These are phyloP conservation scores for Icerya purchasi DNA, from an alignment of 2,888 invertebrate genomes.

Conservation along the genomic window DNA sequence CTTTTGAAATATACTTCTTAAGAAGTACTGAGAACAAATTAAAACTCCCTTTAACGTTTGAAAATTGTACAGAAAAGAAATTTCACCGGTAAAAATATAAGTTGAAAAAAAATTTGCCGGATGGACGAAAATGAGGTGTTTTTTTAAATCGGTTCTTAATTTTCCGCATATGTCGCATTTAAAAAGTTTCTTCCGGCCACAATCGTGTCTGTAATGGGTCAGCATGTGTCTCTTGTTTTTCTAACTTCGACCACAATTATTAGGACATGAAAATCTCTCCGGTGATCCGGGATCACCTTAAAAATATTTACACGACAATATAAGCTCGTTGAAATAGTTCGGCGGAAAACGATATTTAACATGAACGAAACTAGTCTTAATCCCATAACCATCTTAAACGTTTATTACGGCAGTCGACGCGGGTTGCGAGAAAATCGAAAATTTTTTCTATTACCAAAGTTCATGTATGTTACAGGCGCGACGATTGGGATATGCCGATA, in stretches of 20 bases:
- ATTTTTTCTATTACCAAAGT: neutral
- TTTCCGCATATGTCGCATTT: constrained; percentile 23
- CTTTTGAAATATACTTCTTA: too few species aligned
- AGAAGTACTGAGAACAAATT: too few species aligned
- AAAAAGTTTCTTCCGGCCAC: constrained; percentile 25
- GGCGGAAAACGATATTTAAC: neutral
- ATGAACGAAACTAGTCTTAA: neutral
- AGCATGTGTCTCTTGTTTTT: constrained; percentile 14
- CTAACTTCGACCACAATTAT: constrained; percentile 12
- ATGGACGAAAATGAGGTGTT: too few species aligned
- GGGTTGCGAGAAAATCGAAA: too few species aligned
- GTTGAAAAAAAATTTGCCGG: too few species aligned
- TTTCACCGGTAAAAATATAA: neutral
- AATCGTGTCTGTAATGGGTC: constrained; percentile 25
- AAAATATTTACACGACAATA: too few species aligned
- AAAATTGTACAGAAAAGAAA: too few species aligned
- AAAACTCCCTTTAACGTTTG: too few species aligned
- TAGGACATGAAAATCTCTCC: too few species aligned
- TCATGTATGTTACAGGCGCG: neutral
- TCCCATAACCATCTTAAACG: too few species aligned
- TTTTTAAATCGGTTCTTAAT: neutral
- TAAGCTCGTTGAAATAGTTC: neutral
- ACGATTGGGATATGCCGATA: neutral
- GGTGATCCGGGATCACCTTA: too few species aligned
- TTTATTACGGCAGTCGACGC: too few species aligned